Base-by-base conservation (phyloP, 1,140 invertebrate genomes). In the Drosophila burlai region DNA sequence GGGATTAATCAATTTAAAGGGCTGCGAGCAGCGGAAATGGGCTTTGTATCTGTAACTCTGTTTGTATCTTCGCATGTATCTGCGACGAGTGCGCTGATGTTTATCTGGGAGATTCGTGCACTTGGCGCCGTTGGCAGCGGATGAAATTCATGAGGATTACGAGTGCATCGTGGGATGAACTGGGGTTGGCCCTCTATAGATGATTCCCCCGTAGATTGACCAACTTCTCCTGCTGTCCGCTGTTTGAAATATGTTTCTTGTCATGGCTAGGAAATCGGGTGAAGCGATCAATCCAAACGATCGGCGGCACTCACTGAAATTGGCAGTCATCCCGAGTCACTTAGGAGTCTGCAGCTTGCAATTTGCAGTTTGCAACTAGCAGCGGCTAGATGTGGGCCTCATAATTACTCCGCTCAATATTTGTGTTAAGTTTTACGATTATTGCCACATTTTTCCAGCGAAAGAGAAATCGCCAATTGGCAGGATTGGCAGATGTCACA, bases 401-500 rank as follows among this genome's bases (percentile, higher is more conserved):
- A 81, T 87, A 87, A 87, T 89, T 84, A 83, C 73, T 81, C 76
- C 71, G 62, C 73, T 87, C 74, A 87, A 89, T 87, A 87, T 87
- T 87, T 87, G 84, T 87, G 84, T 71, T 84, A 84, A 72, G 80
- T 81, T 89, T 81, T 84, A 87, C 87, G 84, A 87, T 84, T 84
- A 87, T 87, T 89, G 84, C 84, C 76, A 69, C 76, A 89, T 50
- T 87, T 87, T 87, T 87, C 81, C 75, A 58, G 69, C 65, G 84
- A 87, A 87, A 87, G 84, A 87, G 84, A 89, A 87, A 87, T 84
- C 84, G 84, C 31, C 81, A 74, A 89, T 72, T 71, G 66, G 57
- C 81, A 80, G 68, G 76, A 78, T 43, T 69, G 76, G 65, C 76
- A 79, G 61, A 78, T 85, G 82, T 64, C 82, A 46, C 67, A 64